These are phyloP conservation scores for Busseola fusca DNA, from an alignment of 2,888 invertebrate genomes.

Conservation along the genomic window DNA sequence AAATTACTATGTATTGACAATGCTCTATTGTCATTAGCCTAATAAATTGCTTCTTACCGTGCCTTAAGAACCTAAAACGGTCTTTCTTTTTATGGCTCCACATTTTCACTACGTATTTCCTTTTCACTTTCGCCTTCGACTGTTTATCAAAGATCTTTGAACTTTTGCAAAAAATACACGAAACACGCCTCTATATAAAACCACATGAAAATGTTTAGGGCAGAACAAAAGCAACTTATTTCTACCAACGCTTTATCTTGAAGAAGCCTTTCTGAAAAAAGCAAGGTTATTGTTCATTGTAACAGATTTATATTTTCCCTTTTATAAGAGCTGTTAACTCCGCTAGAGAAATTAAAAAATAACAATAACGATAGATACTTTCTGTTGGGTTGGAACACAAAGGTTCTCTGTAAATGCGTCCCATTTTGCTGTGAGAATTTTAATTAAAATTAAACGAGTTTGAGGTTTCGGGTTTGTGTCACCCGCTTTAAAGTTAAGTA, in stretches of 20 bases:
- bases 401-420: constrained; percentile 66
- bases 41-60: background rate
- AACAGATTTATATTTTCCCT: constrained; percentile 62
- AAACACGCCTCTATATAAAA: constrained; percentile 10
- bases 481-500: constrained; percentile 55
- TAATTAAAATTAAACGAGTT: constrained; percentile 69
- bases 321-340: constrained; percentile 62
- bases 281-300: constrained; percentile 63
- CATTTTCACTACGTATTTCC: background rate
- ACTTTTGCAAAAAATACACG: background rate
- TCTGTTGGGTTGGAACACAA: constrained; percentile 64
- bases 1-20: background rate
- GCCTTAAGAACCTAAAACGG: background rate
- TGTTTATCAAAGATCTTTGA: background rate
- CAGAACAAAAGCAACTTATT: constrained; percentile 54
- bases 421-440: constrained; percentile 65
- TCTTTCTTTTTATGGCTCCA: background rate
- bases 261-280: constrained; percentile 64
- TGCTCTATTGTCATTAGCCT: background rate
- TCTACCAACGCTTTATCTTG: constrained; percentile 48
- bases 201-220: constrained; percentile 39
- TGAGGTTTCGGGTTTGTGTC: constrained; percentile 63
- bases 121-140: background rate
- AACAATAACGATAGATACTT: constrained; percentile 66
- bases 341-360: constrained; percentile 68